Evolutionary conservation across 2,888 invertebrate species (phyloP).

Genomic region (Apotomis capreana): DNA sequence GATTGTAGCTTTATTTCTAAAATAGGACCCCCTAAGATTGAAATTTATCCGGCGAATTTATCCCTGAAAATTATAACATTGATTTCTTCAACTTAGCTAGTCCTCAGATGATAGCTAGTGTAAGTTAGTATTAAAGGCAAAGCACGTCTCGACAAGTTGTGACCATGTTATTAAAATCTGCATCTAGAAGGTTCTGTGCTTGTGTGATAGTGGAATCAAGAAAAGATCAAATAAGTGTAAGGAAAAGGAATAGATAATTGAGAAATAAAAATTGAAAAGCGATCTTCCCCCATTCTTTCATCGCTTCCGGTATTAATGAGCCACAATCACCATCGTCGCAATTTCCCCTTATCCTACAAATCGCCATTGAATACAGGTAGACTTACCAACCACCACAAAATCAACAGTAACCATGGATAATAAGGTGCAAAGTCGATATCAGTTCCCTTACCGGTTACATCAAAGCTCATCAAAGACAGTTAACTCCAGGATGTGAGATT

Average conservation of each 20-base stretch:
- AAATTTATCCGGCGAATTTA: no score
- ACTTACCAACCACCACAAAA: conserved; percentile 45
- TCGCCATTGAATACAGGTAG: conserved; percentile 45
- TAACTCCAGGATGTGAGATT: conserved; percentile 79
- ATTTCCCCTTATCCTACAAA: conserved; percentile 52
- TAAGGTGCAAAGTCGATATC: conserved; percentile 51
- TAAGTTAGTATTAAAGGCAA: no score
- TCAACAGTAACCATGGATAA: conserved; percentile 46
- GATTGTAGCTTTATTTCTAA: no score
- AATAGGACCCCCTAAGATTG: no score
- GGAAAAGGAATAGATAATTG: conserved; percentile 22
- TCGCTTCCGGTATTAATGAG: conserved; percentile 54
- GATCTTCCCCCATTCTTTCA: conserved; percentile 46
- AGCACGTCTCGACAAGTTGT: no score
- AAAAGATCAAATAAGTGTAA: conserved; percentile 5
- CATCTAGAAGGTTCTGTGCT: not conserved
- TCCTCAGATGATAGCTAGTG: no score
- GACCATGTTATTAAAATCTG: not conserved
- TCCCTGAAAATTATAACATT: no score
- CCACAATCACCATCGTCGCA: conserved; percentile 54
- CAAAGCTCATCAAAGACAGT: conserved; percentile 80
- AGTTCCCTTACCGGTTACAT: conserved; percentile 61
- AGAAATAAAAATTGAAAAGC: conserved; percentile 29
- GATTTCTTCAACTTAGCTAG: no score
- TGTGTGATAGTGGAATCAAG: not conserved